Conservation (phyloP, 2,113 vertebrate species). For the Peromyscus maniculatus region DNA sequence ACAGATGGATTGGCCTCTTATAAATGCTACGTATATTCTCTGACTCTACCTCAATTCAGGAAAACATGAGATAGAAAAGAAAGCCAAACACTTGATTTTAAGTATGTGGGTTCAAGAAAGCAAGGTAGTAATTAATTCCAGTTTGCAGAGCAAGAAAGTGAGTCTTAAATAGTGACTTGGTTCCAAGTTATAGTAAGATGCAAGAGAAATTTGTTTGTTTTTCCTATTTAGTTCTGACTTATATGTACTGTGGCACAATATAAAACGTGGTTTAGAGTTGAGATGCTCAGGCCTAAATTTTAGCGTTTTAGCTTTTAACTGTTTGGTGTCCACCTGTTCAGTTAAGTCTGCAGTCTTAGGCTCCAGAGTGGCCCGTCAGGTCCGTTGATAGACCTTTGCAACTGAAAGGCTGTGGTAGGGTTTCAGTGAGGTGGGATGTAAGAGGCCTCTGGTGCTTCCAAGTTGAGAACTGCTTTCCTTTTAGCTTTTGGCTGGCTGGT, state of each 20-base stretch:
- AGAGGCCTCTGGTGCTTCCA: neutral
- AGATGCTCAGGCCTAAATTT: neutral
- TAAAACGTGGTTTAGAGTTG: neutral
- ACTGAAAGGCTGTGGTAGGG: neutral
- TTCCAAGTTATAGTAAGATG: neutral
- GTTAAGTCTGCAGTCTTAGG: neutral
- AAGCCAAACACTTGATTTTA: slow-evolving; percentile 65
- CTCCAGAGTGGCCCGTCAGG: neutral
- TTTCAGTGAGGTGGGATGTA: neutral
- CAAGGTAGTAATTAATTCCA: slow-evolving; percentile 13
- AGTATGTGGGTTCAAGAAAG: neutral
- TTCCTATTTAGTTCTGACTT: neutral
- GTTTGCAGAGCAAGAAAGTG: slow-evolving; percentile 38
- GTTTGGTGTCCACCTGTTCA: neutral
- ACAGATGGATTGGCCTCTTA: slow-evolving; percentile 43
- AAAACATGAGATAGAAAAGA: slow-evolving; percentile 19
- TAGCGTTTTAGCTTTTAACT: neutral
- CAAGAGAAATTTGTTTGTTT: neutral
- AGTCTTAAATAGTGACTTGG: neutral
- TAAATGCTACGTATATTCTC: slow-evolving; percentile 58
- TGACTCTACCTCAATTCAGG: neutral
- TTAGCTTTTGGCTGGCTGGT: neutral
- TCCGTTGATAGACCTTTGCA: neutral
- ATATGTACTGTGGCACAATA: neutral
- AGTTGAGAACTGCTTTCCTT: neutral